phyloP scores from a whole-genome alignment of 2,113 vertebrate species.

The Scomber scombrus region DNA sequence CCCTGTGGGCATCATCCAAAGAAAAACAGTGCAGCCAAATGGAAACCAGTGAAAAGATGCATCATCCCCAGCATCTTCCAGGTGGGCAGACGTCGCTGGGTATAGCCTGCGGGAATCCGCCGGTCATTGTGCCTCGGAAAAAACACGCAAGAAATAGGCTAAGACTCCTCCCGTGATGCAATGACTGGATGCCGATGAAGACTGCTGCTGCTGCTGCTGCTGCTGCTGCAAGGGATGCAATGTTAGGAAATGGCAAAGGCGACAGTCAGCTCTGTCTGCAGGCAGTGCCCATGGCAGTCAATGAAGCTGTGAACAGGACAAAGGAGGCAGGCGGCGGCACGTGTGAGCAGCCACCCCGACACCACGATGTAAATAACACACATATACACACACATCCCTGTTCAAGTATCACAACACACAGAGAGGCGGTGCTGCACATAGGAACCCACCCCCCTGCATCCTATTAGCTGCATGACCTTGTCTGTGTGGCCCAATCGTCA shows the following conservation, averaged over 20 bases:
- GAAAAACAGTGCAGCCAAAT: conserved; percentile 23
- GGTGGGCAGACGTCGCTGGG: conserved; percentile 53
- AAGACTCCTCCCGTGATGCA: conserved; percentile 45
- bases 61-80: conserved; percentile 44
- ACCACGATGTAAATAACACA: conserved; percentile 63
- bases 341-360: conserved; percentile 56
- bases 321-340: conserved; percentile 60
- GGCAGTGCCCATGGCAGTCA: conserved; percentile 48
- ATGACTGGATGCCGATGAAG: conserved; percentile 1
- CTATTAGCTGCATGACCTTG: conserved; percentile 7
- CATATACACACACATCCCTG: conserved; percentile 6
- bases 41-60: conserved; percentile 20
- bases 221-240: conserved; percentile 27
- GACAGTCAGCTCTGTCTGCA: conserved; percentile 46
- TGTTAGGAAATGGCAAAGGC: conserved; percentile 46
- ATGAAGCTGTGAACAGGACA: conserved; percentile 66
- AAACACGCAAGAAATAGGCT: conserved; percentile 18
- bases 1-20: conserved; percentile 62
- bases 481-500: conserved; percentile 1
- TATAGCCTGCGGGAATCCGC: conserved; percentile 45
- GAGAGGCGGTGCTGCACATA: conserved; percentile 48
- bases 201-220: conserved; percentile 6
- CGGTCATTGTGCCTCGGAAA: conserved; percentile 37
- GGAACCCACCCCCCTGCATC: conserved; percentile 33
- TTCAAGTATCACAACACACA: conserved; percentile 33